phyloP scores from a whole-genome alignment of 2,888 invertebrate genomes.

The Imbricaverruca yamaguchii region DNA sequence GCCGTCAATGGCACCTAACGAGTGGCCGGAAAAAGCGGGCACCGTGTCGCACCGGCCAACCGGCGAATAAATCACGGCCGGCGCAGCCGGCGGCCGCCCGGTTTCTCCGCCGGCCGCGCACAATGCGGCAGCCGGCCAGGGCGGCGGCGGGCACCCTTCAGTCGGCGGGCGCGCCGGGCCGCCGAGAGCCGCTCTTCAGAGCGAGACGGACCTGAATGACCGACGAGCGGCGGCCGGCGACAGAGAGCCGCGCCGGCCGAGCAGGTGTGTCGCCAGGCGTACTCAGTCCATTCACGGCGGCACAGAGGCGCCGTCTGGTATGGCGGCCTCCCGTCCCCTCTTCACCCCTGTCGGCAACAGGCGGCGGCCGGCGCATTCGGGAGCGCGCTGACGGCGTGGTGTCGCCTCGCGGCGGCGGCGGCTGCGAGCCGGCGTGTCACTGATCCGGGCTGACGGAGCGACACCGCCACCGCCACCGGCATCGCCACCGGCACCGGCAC shows the following conservation, averaged over 20 bases:
- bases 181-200: not conserved
- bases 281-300: too few species aligned
- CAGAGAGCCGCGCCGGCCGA: too few species aligned
- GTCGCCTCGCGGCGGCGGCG: not conserved
- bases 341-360: too few species aligned
- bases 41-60: not conserved
- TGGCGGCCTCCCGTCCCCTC: too few species aligned
- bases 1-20: conserved; percentile 6
- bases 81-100: not conserved
- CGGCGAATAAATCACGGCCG: not conserved
- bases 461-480: too few species aligned
- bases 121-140: too few species aligned
- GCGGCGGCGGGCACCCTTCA: not conserved
- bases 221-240: too few species aligned
- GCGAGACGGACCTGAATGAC: not conserved
- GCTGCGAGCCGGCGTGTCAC: not conserved
- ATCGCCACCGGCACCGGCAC: too few species aligned
- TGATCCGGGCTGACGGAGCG: too few species aligned
- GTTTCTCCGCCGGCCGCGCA: not conserved
- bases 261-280: too few species aligned
- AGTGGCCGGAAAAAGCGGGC: conserved; percentile 3
- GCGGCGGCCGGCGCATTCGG: not conserved
- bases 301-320: too few species aligned
- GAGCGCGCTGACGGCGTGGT: not conserved
- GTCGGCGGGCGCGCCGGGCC: not conserved